Evolutionary conservation across 2,797 vertebrate genomes (phyloP), one percentile per base, ranked within the genome.

Genomic region (Telmatherina bonti): DNA sequence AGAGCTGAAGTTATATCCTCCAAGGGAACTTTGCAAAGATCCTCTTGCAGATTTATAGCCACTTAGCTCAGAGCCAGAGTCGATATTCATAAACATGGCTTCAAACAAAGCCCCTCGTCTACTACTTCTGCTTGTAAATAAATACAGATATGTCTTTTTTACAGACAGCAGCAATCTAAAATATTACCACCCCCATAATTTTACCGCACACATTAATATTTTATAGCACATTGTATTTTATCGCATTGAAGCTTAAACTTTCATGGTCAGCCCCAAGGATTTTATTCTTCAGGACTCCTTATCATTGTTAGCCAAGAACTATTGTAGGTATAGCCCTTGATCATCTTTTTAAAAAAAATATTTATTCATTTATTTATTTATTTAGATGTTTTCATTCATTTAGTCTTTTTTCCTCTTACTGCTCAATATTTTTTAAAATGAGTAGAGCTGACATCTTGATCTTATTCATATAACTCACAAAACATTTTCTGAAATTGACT

Each of bases 101-200:
- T 93, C 92, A 93, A 92, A 93, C 92, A 93, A 92, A 91, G 89
- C 88, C 90, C 76, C 90, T 87, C 89, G 87, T 92, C 84, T 82
- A 87, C 89, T 76, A 89, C 85, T 81, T 79, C 70, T 74, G 91
- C 94, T 92, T 93, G 93, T 94, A 94, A 95, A 95, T 94, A 93
- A 94, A 94, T 91, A 92, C 81, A 91, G 90, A 95, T 94, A 92
- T 85, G 88, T 88, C 88, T 91, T 81, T 93, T 95, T 94, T 93
- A 95, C 93, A 94, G 95, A 95, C 92, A 93, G 89, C 88, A 72
- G 86, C 93, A 93, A 94, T 95, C 90, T 93, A 93, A 94, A 95
- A 94, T 94, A 94, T 94, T 94, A 93, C 90, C 91, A 86, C 90
- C 89, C 91, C 92, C 92, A 91, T 94, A 93, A 93, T 94, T 95